Evolutionary conservation across 2,113 vertebrate genomes (phyloP), one percentile per base, ranked within the genome.

Genomic region (Tetraodon nigroviridis): DNA sequence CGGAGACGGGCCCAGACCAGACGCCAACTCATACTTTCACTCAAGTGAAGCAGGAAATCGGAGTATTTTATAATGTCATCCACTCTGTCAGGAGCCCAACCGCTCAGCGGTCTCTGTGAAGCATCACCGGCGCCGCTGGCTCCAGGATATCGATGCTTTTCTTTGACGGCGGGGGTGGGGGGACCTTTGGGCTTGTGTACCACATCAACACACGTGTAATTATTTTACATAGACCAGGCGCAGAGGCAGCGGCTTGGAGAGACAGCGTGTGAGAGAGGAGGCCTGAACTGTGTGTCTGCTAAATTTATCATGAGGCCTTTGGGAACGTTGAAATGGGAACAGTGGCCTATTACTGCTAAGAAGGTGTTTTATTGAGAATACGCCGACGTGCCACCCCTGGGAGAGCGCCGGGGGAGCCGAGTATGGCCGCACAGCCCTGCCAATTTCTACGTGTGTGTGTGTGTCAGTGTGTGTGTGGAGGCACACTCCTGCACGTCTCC

Each of bases 321-420:
- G 93, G 93, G 93, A 94, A 89, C 73, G 81, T 52, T 93, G 94
- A 94, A 92, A 92, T 84, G 87, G 93, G 90, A 93, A 90, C 89
- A 87, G 93, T 93, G 93, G 92, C 89, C 92, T 90, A 88, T 92
- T 93, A 91, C 90, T 90, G 90, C 91, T 93, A 88, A 93, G 90
- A 93, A 93, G 92, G 92, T 94, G 91, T 96, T 95, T 94, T 95
- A 94, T 91, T 92, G 92, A 92, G 92, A 94, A 90, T 87, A 89
- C 58, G 58, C 89, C 69, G 68, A 90, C 85, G 75, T 58, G 54
- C 63, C 55, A 84, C 93, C 91, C 91, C 71, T 84, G 85, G 22
- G 91, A 92, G 79, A 85, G 70, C 10, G 75, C 79, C 59, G 73
- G 70, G 75, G 75, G 84, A 83, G 83, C 73, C 37, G 75, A 84